phyloP scores from a whole-genome alignment of 2,888 invertebrate species.

The Heliconius aoede region DNA sequence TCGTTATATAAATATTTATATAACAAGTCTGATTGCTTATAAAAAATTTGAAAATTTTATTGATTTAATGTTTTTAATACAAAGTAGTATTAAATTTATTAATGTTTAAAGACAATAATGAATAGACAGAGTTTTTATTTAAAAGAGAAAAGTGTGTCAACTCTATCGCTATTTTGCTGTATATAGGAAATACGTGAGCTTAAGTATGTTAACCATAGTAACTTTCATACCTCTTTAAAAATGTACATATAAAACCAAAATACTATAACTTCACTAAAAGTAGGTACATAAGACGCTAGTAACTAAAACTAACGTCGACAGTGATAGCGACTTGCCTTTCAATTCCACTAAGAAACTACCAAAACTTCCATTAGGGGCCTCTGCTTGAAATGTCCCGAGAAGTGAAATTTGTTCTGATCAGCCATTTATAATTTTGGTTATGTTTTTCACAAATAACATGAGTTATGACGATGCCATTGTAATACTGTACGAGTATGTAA shows the following conservation, averaged over 20 bases:
- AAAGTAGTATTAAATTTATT: not conserved
- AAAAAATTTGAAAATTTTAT: too few relatives aligned
- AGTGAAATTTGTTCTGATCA: slow-evolving; percentile 6
- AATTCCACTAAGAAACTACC: slow-evolving; percentile 20
- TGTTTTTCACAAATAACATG: not conserved
- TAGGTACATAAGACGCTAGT: slow-evolving; percentile 12
- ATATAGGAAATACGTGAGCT: too few relatives aligned
- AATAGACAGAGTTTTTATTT: not conserved
- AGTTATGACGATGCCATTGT: not conserved
- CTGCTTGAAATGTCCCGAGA: slow-evolving; percentile 7
- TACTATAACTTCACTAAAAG: not conserved
- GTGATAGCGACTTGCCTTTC: slow-evolving; percentile 45
- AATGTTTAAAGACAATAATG: not conserved
- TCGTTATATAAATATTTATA: not conserved
- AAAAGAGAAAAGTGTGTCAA: not conserved
- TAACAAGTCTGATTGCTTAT: not conserved
- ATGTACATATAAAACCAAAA: not conserved
- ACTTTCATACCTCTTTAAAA: not conserved
- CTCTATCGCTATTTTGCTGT: not conserved
- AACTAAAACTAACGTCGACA: slow-evolving; percentile 54
- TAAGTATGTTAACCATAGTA: too few relatives aligned
- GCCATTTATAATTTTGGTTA: not conserved
- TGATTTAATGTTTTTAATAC: too few relatives aligned
- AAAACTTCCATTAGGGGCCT: slow-evolving; percentile 36
- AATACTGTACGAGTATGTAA: slow-evolving; percentile 15